Base-by-base conservation (phyloP, 2,888 invertebrate species). In the Machimus rusticus region DNA sequence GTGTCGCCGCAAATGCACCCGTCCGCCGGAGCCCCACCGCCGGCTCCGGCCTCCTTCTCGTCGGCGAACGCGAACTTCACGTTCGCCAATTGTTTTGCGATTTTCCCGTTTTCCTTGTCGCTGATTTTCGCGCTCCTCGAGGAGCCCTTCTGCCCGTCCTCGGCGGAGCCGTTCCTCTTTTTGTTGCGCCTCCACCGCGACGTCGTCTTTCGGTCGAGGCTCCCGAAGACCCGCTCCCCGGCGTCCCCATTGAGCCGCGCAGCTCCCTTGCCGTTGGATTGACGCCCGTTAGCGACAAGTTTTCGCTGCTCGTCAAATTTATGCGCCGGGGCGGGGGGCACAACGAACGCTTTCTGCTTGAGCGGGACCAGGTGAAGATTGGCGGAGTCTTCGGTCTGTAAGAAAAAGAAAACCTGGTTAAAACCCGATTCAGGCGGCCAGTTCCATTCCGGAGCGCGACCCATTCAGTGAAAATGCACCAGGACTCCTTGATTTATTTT, bases 21-120 rank as follows among this genome's bases (percentile, higher is more conserved):
- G 19, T 66, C 23, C 9, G 66, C 23, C n/a, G 28, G 31, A 16
- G 12, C 23, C n/a, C 23, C 77, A 16, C 37, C 37, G 4, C 16
- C 51, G 5, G 4, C 8, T 12, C 34, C 51, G 1, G 1, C 31
- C n/a, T n/a, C 34, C 14, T 55, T 57, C 37, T 87, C 82, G 23
- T 66, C 66, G 5, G 28, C 66, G 51, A 87, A 87, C 1, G 77
- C 82, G 28, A 87, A 87, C 46, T 82, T 87, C 8, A 87, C 87
- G 46, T 82, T 87, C 28, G 87, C 43, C 84, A 87, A 87, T 87
- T 87, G 87, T 87, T 87, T 87, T 23, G 76, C 55, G 28, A 87
- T 76, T 82, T 87, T 82, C 3, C 37, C 74, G 66, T 74, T 82
- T 79, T 74, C 81, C 39, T 81, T 79, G n/a, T 81, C 34, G 37